Base-by-base conservation (phyloP, 2,113 vertebrate species). In the Coracopsis vasa region DNA sequence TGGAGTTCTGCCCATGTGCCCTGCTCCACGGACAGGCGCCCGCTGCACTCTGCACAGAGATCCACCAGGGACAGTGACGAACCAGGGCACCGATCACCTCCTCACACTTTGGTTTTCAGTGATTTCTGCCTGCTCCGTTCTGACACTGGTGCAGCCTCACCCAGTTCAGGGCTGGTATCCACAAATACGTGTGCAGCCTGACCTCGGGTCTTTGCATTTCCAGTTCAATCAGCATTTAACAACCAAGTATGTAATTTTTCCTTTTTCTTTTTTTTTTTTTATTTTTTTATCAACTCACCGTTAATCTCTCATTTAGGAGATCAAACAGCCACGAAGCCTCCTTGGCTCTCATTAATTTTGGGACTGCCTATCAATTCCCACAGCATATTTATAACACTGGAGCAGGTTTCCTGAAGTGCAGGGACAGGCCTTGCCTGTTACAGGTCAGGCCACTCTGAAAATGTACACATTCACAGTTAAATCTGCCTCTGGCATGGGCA, bases 401-500 rank as follows among this genome's bases (percentile, higher is more conserved):
- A 69, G 58, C 33, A 85, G 27, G 10, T 81, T 51, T 92, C 37
- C 74, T 70, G 61, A 81, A 86, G 81, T 41, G 67, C 24, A 61
- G 13, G 23, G 33, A 54, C 71, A 72, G 77, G 51, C 31, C 19
- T 74, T 35, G 23, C 23, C 35, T 71, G 35, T 51, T 20, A 74
- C 23, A 70, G 23, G 53, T 44, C n/a, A 86, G 48, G 28, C 56
- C 37, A 48, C 47, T 74, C 50, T 41, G 74, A 79, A 85, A 90
- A 85, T 7, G 20, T 20, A 35, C 33, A 17, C 28, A 39, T 28
- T 73, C 44, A 37, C 20, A 74, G 50, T 39, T 73, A 51, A 69
- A 71, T 33, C 50, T 74, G 19, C 70, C 47, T 75, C 37, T 0
- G 0, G 12, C 19, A 16, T n/a, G 50, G 42, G 51, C 27, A 41